These are phyloP conservation scores for Actinia equina DNA, from an alignment of 64 coral and sea anemone genomes.

Conservation along the genomic window DNA sequence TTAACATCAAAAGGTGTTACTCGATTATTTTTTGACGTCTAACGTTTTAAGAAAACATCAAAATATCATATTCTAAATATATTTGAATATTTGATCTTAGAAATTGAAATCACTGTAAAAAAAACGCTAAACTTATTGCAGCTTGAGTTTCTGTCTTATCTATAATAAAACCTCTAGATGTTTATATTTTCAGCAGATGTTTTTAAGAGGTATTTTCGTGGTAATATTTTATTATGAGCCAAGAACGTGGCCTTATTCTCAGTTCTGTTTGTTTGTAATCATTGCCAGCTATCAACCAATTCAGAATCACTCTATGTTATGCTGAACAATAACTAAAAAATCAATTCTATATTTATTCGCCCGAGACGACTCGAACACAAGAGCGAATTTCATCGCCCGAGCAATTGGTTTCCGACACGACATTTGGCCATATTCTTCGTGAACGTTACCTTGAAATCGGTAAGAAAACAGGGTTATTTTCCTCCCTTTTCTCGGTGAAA, in stretches of 20 bases:
- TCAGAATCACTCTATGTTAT: background rate
- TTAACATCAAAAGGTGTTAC: too few species aligned
- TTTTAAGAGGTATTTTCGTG: constrained; percentile 1
- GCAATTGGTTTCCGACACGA: background rate
- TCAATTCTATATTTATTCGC: constrained; percentile 30
- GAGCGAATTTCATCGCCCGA: background rate
- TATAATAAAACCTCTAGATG: background rate
- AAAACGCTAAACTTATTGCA: too few species aligned
- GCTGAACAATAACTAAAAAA: constrained; percentile 26
- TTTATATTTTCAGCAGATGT: constrained; percentile 14
- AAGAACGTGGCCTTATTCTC: background rate
- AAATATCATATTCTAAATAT: too few species aligned
- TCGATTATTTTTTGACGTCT: too few species aligned
- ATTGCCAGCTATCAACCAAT: constrained; percentile 2
- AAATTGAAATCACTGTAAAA: too few species aligned
- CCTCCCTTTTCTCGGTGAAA: background rate
- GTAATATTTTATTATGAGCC: background rate
- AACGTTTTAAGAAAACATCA: too few species aligned
- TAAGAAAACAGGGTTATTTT: background rate
- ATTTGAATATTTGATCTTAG: too few species aligned
- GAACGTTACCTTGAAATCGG: background rate
- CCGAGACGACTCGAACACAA: background rate
- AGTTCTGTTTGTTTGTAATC: background rate
- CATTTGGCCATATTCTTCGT: background rate
- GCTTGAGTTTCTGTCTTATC: background rate